These are phyloP conservation scores for Dicyrtomina minuta DNA, from an alignment of 2,888 invertebrate genomes.

Conservation along the genomic window DNA sequence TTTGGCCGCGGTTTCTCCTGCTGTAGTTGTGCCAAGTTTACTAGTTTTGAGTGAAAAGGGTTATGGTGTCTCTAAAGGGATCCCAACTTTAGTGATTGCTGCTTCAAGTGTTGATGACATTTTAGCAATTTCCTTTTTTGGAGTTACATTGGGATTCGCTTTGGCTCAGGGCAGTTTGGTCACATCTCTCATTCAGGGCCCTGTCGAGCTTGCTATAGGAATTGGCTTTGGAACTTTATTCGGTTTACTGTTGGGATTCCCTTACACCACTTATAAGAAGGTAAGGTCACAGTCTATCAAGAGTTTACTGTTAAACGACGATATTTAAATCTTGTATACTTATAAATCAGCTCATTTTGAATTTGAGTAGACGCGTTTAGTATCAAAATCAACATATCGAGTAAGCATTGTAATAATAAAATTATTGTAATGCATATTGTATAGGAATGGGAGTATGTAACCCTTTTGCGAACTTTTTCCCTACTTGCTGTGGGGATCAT, in stretches of 20 bases:
- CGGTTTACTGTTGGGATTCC: constrained; percentile 36
- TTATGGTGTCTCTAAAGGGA: constrained; percentile 70
- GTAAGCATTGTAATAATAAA: neutral
- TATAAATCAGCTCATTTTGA: neutral
- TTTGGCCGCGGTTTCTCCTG: constrained; percentile 71
- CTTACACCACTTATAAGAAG: constrained; percentile 4
- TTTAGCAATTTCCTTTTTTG: constrained; percentile 71
- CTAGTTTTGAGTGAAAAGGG: constrained; percentile 65
- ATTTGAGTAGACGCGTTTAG: neutral
- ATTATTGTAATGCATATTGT: neutral
- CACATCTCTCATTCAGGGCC: constrained; percentile 36
- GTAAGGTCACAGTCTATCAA: no score
- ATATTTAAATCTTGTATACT: neutral
- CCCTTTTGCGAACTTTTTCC: constrained; percentile 60
- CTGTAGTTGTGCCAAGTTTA: constrained; percentile 71
- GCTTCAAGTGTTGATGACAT: constrained; percentile 74
- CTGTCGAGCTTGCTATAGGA: constrained; percentile 37
- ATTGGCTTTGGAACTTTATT: constrained; percentile 32
- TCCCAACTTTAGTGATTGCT: constrained; percentile 72
- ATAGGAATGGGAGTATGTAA: constrained; percentile 31
- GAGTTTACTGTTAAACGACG: neutral
- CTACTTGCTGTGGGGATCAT: constrained; percentile 66
- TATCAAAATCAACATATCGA: constrained; percentile 12
- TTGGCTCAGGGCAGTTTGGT: constrained; percentile 61
- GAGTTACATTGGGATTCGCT: constrained; percentile 66